phyloP scores from a whole-genome alignment of 2,888 invertebrate genomes.

The Cyclophora albipunctata region DNA sequence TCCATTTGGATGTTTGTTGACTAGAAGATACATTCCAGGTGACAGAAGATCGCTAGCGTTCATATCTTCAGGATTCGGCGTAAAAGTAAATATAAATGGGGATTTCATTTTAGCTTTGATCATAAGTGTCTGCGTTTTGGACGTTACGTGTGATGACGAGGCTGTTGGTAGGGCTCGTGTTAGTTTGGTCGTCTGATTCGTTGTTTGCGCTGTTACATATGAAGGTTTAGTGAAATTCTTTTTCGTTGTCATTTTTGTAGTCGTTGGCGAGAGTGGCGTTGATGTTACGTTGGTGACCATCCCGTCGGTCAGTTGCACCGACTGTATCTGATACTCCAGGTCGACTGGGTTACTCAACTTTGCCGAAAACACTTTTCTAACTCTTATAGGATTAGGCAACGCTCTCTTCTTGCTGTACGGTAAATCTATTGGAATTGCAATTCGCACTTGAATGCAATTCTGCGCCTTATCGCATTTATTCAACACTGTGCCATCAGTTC shows the following conservation, averaged over 20 bases:
- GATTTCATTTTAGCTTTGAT: no score
- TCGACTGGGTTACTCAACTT: constrained; percentile 52
- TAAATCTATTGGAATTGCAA: constrained; percentile 39
- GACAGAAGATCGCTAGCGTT: constrained; percentile 12
- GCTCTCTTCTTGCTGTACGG: constrained; percentile 33
- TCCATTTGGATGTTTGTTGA: constrained; percentile 29
- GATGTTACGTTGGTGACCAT: no score
- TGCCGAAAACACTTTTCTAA: constrained; percentile 51
- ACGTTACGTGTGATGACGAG: no score
- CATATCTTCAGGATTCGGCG: constrained; percentile 5
- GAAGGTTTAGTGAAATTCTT: no score
- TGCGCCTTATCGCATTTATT: constrained; percentile 8
- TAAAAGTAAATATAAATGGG: no score
- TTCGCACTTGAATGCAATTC: constrained; percentile 51
- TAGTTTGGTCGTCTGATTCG: no score
- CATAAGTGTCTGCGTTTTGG: no score
- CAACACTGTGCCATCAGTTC: no score
- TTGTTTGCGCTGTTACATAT: no score
- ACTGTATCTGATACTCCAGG: constrained; percentile 50
- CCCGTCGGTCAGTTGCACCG: constrained; percentile 25
- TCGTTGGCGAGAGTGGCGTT: no score
- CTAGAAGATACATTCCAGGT: constrained; percentile 45
- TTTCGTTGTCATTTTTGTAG: no score
- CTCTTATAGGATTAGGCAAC: constrained; percentile 17
- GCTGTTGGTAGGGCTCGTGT: no score